Evolutionary conservation across 2,888 invertebrate species (phyloP).

Genomic region (Alloscopus bannaensis): DNA sequence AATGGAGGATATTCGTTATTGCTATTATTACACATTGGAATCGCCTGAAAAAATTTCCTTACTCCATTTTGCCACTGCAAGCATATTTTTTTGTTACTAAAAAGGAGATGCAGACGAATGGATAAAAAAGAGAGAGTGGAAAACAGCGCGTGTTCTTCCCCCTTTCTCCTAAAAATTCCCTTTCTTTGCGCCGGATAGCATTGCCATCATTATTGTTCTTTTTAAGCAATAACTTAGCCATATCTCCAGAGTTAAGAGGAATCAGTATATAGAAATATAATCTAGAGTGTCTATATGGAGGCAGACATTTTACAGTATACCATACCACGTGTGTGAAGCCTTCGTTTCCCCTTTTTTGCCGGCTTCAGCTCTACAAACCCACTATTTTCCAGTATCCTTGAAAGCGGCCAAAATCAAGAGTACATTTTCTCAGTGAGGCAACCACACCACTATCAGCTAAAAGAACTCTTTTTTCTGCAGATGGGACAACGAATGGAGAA

Average conservation of each 20-base stretch:
- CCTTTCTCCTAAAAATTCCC: background rate
- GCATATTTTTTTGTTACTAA: slow-evolving; percentile 14
- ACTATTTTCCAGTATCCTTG: too few relatives aligned
- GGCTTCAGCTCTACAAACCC: background rate
- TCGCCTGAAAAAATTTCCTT: slow-evolving; percentile 2
- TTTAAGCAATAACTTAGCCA: slow-evolving; percentile 11
- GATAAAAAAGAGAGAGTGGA: background rate
- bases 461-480: slow-evolving; percentile 1
- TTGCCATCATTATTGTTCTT: slow-evolving; percentile 32
- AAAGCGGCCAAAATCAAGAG: too few relatives aligned
- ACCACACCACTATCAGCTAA: background rate
- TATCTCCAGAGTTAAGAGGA: background rate
- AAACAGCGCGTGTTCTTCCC: background rate
- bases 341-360: background rate
- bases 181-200: slow-evolving; percentile 24
- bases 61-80: slow-evolving; percentile 25
- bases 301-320: too few relatives aligned
- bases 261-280: too few relatives aligned
- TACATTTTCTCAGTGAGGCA: background rate
- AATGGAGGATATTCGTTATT: slow-evolving; percentile 42
- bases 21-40: slow-evolving; percentile 42
- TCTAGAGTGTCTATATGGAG: too few relatives aligned
- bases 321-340: too few relatives aligned
- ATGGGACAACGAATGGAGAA: background rate
- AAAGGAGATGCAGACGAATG: slow-evolving; percentile 1